Base-by-base conservation (phyloP, 2,797 vertebrate genomes). In the Acanthurus lineatus region DNA sequence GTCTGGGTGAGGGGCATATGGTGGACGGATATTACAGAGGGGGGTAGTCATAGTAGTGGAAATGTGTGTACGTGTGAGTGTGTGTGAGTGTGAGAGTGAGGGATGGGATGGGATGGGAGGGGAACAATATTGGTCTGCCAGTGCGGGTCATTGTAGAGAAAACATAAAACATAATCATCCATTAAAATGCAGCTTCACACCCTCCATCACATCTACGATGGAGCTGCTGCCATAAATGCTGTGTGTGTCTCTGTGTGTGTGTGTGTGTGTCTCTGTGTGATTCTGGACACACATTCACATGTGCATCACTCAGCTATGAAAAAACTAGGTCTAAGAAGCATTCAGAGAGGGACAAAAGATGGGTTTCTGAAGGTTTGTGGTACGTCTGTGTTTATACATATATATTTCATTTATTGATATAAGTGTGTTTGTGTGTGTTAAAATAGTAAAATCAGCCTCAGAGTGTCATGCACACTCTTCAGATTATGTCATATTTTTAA, bases 161-260 rank as follows among this genome's bases (percentile, higher is more conserved):
- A 92, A 91, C 89, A 92, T 93, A 91, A 92, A 92, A 92, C 82
- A 90, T 94, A 95, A 94, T 93, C 90, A 91, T 90, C 89, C 92
- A 94, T 94, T 94, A 94, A 93, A 94, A 95, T 95, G 94, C 94
- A 93, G 89, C 86, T 89, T 93, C 92, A 94, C 93, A 93, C 81
- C 81, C 89, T 92, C 91, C 87, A 94, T 93, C 91, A 94, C 82
- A 35, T 88, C 81, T 79, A 86, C 73, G 76, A 87, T 76, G 66
- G 77, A 76, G 83, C 83, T 78, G 80, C 83, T 79, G 86, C 89
- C 83, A 89, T 93, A 93, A 92, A 93, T 62, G 88, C 40, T 25
- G 25, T 25, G 25, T 25, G 25, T 25, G 25, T 25, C 25, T 25
- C 19, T 62, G 57, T 42, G 64, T 71, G 59, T 73, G 64, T 57